phyloP scores from a whole-genome alignment of 1,140 invertebrate genomes.

The Drosophila santomea region DNA sequence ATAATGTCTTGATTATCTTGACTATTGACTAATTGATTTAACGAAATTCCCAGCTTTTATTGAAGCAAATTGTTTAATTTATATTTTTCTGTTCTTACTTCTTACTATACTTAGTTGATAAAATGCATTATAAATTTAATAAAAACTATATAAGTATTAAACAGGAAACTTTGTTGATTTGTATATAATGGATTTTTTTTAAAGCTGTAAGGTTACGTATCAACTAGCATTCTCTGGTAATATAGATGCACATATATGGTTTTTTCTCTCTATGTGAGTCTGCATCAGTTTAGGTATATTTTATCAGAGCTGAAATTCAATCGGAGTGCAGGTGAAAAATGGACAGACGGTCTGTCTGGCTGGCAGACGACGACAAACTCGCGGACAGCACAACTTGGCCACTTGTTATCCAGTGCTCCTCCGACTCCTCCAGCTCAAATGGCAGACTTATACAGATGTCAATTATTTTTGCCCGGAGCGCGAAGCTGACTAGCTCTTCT shows the following conservation, averaged over 20 bases:
- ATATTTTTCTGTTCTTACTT: too few species aligned
- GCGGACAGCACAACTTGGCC: constrained; percentile 54
- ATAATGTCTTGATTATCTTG: too few species aligned
- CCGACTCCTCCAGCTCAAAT: constrained; percentile 52
- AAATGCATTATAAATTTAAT: not conserved
- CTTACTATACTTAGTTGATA: too few species aligned
- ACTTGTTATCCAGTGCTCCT: constrained; percentile 59
- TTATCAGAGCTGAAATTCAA: constrained; percentile 57
- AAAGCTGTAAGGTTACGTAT: too few species aligned
- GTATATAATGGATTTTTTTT: too few species aligned
- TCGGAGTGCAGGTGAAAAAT: constrained; percentile 72
- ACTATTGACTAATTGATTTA: too few species aligned
- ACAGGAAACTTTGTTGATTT: too few species aligned
- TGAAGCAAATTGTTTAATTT: too few species aligned
- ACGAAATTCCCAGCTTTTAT: too few species aligned
- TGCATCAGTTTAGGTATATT: constrained; percentile 57
- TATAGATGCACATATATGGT: constrained; percentile 5
- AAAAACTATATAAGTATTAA: too few species aligned
- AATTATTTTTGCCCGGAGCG: constrained; percentile 74
- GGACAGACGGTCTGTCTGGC: constrained; percentile 40
- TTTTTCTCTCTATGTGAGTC: constrained; percentile 6
- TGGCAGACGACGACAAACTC: constrained; percentile 43
- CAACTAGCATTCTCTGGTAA: not conserved
- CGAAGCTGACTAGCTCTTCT: constrained; percentile 36
- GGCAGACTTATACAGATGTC: constrained; percentile 76